These are phyloP conservation scores for Ifrita kowaldi DNA, from an alignment of 2,113 vertebrate species.

Conservation along the genomic window DNA sequence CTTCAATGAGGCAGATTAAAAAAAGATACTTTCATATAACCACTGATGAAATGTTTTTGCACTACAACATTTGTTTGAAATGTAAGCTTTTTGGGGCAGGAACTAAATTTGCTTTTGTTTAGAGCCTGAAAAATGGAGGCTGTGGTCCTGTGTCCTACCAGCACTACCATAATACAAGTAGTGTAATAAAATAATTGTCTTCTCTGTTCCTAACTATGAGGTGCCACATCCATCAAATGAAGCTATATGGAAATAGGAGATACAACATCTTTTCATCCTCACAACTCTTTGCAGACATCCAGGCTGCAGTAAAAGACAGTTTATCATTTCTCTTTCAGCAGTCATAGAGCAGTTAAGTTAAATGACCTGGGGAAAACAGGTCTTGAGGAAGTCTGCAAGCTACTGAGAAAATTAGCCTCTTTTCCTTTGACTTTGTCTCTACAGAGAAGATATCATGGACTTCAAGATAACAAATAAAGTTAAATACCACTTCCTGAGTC, in stretches of 20 bases:
- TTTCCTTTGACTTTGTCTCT: not conserved
- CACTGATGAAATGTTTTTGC: not conserved
- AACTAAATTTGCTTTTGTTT: not conserved
- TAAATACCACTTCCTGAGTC: slow-evolving; percentile 28
- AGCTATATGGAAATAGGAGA: not conserved
- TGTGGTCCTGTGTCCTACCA: not conserved
- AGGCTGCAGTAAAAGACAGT: not conserved
- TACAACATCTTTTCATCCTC: not conserved
- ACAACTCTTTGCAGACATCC: not conserved
- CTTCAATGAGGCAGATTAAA: not conserved
- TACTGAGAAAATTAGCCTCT: not conserved
- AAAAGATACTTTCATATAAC: not conserved
- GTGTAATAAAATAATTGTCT: not conserved
- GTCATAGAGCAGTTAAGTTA: not conserved
- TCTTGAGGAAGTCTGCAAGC: not conserved
- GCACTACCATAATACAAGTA: not conserved
- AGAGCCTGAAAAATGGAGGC: not conserved
- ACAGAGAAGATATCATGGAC: not conserved
- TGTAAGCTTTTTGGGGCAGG: not conserved
- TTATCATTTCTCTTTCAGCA: not conserved
- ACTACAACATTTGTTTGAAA: not conserved
- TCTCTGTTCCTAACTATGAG: not conserved
- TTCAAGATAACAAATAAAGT: slow-evolving; percentile 33
- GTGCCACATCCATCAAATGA: not conserved
- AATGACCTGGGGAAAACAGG: not conserved